phyloP scores from a whole-genome alignment of 1,140 invertebrate genomes.

The Galendromus occidentalis region DNA sequence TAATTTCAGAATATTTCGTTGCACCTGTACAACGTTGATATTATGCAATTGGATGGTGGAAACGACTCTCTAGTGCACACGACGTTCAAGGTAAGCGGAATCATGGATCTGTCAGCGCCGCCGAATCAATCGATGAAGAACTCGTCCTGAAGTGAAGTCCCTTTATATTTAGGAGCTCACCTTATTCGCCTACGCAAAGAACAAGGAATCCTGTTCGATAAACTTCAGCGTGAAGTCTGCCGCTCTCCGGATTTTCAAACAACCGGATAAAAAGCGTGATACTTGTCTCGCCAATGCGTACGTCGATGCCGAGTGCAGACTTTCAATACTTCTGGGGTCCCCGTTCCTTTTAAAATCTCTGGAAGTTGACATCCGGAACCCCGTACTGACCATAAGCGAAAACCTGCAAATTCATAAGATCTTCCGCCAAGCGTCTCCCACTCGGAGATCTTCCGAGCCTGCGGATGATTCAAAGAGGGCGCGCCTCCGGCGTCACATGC shows the following conservation, averaged over 20 bases:
- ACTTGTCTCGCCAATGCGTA: neutral
- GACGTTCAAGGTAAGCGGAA: conserved; percentile 47
- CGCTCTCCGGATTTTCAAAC: neutral
- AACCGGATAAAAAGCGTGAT: conserved; percentile 7
- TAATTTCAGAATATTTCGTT: conserved; percentile 30
- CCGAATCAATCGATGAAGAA: conserved; percentile 44
- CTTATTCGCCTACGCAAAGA: neutral
- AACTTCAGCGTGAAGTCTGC: neutral
- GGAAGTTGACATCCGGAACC: neutral
- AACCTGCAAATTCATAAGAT: conserved; percentile 2
- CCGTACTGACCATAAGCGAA: neutral
- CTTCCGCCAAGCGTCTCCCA: neutral
- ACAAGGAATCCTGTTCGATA: neutral
- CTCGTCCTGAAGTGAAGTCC: neutral
- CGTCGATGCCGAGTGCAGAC: neutral
- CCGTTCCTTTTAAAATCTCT: neutral
- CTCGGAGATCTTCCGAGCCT: too few species aligned
- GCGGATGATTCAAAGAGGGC: neutral
- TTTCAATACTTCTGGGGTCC: neutral
- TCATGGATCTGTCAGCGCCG: conserved; percentile 51
- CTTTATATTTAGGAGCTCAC: neutral
- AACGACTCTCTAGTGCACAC: conserved; percentile 53
- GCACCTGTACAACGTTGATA: conserved; percentile 55
- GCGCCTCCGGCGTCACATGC: neutral
- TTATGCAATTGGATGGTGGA: conserved; percentile 41